Evolutionary conservation across 2,888 invertebrate genomes (phyloP), one percentile per base, ranked within the genome.

Genomic region (Ypsolopha sequella): DNA sequence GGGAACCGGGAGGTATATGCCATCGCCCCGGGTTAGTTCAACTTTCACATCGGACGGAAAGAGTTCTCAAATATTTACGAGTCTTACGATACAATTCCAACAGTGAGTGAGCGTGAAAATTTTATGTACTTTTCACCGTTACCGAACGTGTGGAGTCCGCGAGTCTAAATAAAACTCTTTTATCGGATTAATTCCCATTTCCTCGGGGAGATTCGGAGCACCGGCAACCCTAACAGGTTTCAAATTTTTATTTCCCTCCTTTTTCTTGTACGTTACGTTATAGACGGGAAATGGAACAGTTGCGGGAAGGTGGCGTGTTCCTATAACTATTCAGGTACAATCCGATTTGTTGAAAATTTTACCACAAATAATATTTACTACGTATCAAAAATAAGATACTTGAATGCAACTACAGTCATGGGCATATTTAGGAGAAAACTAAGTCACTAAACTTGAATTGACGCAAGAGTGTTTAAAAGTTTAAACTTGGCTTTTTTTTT

Each of bases 41-140:
- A 33, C 39, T 39, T 49, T 49, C 10, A n/a, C 36, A 11, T 34
- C 34, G 24, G 41, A 6, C 13, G 41, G 49, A 39, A 41, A 49
- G 39, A 35, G 41, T 24, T 38, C 44, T 74, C 60, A 72, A 75
- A 71, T 74, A 73, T 75, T 74, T 67, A 75, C 66, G 59, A 58
- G 56, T 58, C 57, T 56, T 53, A 54, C 61, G 59, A 69, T 70
- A 67, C 65, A 65, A 69, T 68, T 63, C 63, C 58, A 54, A 55
- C 58, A 60, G 61, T 57, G 59, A 59, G 62, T 48, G 55, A 51
- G 55, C 60, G 62, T 71, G 69, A 73, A 71, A 72, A 66, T 60
- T 76, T 74, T 65, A 72, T 74, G 65, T 54, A 57, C 54, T 63
- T 66, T 64, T 61, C 68, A 66, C 60, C 63, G 61, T 58, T 59